Conservation (phyloP, 2,888 invertebrate genomes). For the Ennomos quercinarius region DNA sequence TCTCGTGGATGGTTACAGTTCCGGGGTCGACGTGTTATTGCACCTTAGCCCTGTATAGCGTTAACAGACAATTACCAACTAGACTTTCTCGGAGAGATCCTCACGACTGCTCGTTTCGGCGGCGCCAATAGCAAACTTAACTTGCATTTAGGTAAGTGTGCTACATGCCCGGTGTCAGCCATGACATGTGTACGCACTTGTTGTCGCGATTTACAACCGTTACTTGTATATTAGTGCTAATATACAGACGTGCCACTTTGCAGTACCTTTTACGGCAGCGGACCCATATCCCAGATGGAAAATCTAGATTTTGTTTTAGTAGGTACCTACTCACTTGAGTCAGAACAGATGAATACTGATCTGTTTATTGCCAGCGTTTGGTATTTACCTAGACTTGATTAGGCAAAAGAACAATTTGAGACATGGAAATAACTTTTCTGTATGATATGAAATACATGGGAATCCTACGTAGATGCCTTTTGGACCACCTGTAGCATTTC, state of each 20-base stretch:
- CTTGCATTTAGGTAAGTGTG: slow-evolving; percentile 52
- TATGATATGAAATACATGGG: no score
- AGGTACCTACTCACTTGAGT: no score
- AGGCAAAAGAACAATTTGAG: no score
- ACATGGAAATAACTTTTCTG: no score
- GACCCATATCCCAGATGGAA: slow-evolving; percentile 30
- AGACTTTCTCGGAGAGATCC: slow-evolving; percentile 42
- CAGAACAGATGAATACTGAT: no score
- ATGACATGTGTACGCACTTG: slow-evolving; percentile 34
- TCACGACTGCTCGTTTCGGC: slow-evolving; percentile 39
- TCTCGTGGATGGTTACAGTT: slow-evolving; percentile 54
- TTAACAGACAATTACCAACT: slow-evolving; percentile 44
- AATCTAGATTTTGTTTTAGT: slow-evolving; percentile 11
- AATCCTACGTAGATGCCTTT: no score
- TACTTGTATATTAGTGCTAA: slow-evolving; percentile 57
- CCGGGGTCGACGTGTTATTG: slow-evolving; percentile 57
- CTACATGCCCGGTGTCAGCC: slow-evolving; percentile 29
- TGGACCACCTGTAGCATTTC: no score
- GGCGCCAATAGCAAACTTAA: slow-evolving; percentile 19
- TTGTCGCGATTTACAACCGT: slow-evolving; percentile 56
- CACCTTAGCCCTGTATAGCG: slow-evolving; percentile 47
- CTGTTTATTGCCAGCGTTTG: no score
- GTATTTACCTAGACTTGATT: no score
- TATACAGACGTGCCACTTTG: slow-evolving; percentile 53
- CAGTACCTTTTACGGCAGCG: slow-evolving; percentile 42